Conservation (phyloP, 1,140 invertebrate genomes). For the Dendrolimus punctatus region DNA sequence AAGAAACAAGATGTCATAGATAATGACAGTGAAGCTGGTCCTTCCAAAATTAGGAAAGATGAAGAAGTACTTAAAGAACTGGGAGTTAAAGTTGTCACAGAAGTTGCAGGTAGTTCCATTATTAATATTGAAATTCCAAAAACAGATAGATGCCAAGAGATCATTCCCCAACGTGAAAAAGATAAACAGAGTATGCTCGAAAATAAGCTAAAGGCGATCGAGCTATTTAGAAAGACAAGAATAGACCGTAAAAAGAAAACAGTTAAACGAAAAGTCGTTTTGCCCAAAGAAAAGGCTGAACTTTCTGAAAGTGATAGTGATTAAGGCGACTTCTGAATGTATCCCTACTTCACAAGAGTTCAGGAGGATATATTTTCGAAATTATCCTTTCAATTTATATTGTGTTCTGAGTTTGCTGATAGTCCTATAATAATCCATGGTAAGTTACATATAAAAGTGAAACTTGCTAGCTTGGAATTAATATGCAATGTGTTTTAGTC, state of each 20-base stretch:
- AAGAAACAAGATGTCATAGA: constrained; percentile 16
- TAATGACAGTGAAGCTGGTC: constrained; percentile 8
- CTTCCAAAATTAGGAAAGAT: constrained; percentile 27
- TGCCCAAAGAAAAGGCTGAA: constrained; percentile 74
- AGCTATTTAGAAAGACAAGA: constrained; percentile 80
- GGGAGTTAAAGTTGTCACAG: constrained; percentile 30
- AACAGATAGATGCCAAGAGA: constrained; percentile 66
- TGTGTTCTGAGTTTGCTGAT: too few relatives aligned
- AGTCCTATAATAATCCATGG: too few relatives aligned
- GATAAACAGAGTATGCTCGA: constrained; percentile 76
- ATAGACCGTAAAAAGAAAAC: constrained; percentile 72
- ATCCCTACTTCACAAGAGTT: not conserved
- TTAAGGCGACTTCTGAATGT: constrained; percentile 23
- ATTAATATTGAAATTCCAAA: constrained; percentile 45
- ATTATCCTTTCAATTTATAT: too few relatives aligned
- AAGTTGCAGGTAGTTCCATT: constrained; percentile 21
- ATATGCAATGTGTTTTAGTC: too few relatives aligned
- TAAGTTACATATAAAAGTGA: too few relatives aligned
- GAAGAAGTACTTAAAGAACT: constrained; percentile 20
- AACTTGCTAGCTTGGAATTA: too few relatives aligned
- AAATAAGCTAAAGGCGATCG: constrained; percentile 84
- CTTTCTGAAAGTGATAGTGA: constrained; percentile 78
- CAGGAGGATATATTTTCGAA: too few relatives aligned
- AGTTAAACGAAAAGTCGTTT: constrained; percentile 53
- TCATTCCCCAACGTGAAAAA: constrained; percentile 82